phyloP scores from a whole-genome alignment of 2,888 invertebrate species.

The Phlogophora meticulosa region DNA sequence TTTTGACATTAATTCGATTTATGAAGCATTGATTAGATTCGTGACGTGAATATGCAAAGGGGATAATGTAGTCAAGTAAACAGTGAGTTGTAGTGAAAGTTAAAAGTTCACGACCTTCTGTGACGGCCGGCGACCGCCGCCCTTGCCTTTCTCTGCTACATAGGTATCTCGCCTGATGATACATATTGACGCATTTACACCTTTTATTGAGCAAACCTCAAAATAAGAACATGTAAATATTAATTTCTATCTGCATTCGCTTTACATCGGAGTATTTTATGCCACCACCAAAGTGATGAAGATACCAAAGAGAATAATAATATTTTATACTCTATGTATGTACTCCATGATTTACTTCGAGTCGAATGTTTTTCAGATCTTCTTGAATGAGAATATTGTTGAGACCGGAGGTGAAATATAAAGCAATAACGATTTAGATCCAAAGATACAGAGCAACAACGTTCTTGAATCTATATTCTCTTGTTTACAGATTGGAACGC shows the following conservation, averaged over 20 bases:
- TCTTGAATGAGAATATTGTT: constrained; percentile 17
- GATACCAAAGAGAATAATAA: constrained; percentile 28
- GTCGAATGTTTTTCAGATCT: constrained; percentile 21
- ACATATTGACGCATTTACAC: constrained; percentile 31
- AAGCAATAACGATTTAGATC: constrained; percentile 30
- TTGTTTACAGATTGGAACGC: constrained; percentile 78
- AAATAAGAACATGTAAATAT: constrained; percentile 36
- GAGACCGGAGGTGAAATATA: constrained; percentile 16
- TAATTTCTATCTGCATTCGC: constrained; percentile 30
- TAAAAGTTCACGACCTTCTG: constrained; percentile 52
- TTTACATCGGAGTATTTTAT: constrained; percentile 14
- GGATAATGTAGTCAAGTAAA: constrained; percentile 51
- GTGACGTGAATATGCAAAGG: constrained; percentile 57
- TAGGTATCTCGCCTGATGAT: constrained; percentile 20
- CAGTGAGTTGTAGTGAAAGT: constrained; percentile 46
- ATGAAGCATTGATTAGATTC: constrained; percentile 40
- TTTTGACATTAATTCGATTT: constrained; percentile 43
- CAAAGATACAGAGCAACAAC: constrained; percentile 5
- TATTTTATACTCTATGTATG: constrained; percentile 3
- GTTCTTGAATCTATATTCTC: constrained; percentile 48
- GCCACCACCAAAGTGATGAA: constrained; percentile 25
- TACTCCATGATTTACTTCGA: constrained; percentile 16
- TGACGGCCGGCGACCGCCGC: constrained; percentile 1
- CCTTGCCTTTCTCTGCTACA: background rate
- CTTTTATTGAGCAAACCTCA: constrained; percentile 18